Percentiles rank a stretch among this genome's conserved stretches.
phyloP scores from a whole-genome alignment of 2,888 invertebrate species.

The Lasioglossum villosulum region DNA sequence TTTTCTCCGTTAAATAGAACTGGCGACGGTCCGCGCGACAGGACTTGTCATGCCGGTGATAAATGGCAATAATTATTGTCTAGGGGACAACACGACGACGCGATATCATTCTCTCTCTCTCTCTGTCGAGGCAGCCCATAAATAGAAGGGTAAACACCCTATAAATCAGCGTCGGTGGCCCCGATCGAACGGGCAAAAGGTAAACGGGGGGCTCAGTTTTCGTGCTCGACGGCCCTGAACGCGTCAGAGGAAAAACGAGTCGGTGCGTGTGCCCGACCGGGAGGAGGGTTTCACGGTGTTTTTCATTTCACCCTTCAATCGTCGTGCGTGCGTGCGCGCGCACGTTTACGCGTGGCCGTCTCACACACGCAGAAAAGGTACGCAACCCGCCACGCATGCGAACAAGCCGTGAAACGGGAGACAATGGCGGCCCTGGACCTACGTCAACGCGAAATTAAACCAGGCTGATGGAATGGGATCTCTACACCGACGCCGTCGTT shows the following conservation, averaged over 20 bases:
- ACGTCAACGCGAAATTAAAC: conserved; percentile 63
- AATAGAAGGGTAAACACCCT: conserved; percentile 59
- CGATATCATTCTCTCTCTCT: background rate
- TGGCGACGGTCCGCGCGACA: background rate
- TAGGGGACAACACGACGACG: background rate
- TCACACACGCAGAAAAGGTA: conserved; percentile 50
- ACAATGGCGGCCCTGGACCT: conserved; percentile 63
- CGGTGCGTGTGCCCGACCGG: conserved; percentile 16
- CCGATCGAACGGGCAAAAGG: conserved; percentile 51
- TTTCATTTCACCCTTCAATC: conserved; percentile 73
- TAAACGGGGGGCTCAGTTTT: conserved; percentile 51
- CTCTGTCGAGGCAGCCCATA: conserved; percentile 24
- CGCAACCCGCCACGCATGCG: conserved; percentile 35
- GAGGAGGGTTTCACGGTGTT: conserved; percentile 73
- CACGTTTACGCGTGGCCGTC: conserved; percentile 41
- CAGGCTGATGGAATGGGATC: conserved; percentile 19
- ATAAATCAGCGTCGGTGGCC: conserved; percentile 47
- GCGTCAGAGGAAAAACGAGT: conserved; percentile 51
- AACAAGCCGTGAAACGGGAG: conserved; percentile 22
- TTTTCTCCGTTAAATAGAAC: background rate
- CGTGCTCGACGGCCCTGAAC: conserved; percentile 70
- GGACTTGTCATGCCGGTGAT: background rate
- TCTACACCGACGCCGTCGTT: background rate
- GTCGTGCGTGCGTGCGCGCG: background rate
- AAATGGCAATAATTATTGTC: background rate